Base-by-base conservation (phyloP, 2,888 invertebrate species). In the Mythimna pallens region DNA sequence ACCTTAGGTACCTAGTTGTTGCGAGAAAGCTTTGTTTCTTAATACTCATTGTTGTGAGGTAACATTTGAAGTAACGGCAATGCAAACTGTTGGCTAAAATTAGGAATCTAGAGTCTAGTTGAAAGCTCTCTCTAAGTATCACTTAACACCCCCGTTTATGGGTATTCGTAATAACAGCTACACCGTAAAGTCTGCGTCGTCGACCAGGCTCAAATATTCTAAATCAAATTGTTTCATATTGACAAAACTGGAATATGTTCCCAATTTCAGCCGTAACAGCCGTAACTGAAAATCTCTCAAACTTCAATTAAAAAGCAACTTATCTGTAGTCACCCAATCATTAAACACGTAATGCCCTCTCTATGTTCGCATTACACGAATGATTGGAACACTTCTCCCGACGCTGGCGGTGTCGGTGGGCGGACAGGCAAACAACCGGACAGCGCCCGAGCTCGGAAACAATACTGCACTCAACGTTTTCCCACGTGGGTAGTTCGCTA, bases 401-500 rank as follows among this genome's bases (percentile, higher is more conserved):
- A 5, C 20, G 14, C 14, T 43, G 43, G 43, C 43, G 43, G 43
- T 2, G 67, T 10, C n/a, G 50, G 80, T 80, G 80, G 80, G 80
- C 73, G 74, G 65, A 62, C 79, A 40, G 25, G 22, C 43, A 40
- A 20, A 30, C 54, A 8, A 40, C 36, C 43, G 58, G 12, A 14
- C 30, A 10, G 25, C 43, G 57, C 7, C 25, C 14, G 25, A n/a
- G 30, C 74, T 82, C 55, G 50, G 65, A 76, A 73, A 85, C 83
- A 85, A 81, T 85, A 58, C 78, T 66, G 64, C 62, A 69, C 36
- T 63, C 73, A 36, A 17, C 65, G 66, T 76, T 83, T 83, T 74
- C 78, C 70, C 70, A 68, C 69, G 84, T 81, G 74, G 76, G 81
- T n/a, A 20, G 61, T 17, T 36, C 34, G 64, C 77, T 80, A 77